Conservation (phyloP, 2,888 invertebrate species). For the Epinotia nisella region DNA sequence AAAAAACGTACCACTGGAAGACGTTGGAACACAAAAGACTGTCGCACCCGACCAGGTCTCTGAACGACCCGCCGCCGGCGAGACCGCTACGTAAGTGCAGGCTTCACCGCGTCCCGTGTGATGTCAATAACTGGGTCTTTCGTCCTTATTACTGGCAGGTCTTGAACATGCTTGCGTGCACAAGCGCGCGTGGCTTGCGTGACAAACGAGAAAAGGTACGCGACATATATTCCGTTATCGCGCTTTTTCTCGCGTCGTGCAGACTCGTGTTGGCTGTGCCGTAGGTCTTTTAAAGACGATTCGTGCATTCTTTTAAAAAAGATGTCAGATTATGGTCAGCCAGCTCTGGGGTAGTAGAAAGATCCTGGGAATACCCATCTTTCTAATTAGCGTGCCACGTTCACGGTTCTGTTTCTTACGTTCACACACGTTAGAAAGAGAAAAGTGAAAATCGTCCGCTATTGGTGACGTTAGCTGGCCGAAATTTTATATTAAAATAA, state of each 20-base stretch:
- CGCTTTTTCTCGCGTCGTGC: background rate
- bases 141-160: conserved; percentile 28
- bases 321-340: too few relatives aligned
- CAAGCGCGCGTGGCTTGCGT: background rate
- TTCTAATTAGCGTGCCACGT: too few relatives aligned
- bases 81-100: conserved; percentile 74
- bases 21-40: conserved; percentile 78
- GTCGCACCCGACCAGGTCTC: conserved; percentile 74
- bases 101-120: conserved; percentile 55
- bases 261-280: background rate
- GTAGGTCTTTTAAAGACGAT: too few relatives aligned
- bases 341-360: too few relatives aligned
- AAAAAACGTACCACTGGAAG: conserved; percentile 76
- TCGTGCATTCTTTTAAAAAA: too few relatives aligned
- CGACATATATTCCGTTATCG: background rate
- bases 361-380: too few relatives aligned
- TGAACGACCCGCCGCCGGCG: conserved; percentile 69
- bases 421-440: too few relatives aligned
- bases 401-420: too few relatives aligned
- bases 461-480: too few relatives aligned
- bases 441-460: too few relatives aligned
- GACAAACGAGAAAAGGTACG: background rate
- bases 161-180: background rate
- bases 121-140: conserved; percentile 70
- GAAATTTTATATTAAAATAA: too few relatives aligned